Conservation (phyloP, 2,888 invertebrate species). For the Tinea pellionella region DNA sequence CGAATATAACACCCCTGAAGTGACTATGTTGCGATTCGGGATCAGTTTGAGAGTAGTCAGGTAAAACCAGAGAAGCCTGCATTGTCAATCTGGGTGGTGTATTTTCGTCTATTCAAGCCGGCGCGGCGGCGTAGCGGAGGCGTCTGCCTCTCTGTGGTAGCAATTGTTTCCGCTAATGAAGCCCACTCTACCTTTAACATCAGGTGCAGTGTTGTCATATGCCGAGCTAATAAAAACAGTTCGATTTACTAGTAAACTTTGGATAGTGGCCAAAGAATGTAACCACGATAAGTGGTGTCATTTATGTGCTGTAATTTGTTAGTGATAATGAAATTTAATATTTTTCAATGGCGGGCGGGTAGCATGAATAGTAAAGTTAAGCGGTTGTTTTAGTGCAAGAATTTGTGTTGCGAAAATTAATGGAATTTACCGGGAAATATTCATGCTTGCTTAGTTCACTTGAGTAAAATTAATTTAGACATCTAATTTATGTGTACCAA, state of each 20-base stretch:
- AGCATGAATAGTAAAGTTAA: background rate
- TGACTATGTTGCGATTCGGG: too few species aligned
- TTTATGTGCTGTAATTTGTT: background rate
- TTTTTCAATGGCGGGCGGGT: background rate
- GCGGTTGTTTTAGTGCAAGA: background rate
- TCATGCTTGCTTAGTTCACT: background rate
- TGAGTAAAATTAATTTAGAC: background rate
- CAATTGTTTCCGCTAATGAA: too few species aligned
- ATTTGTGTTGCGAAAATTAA: background rate
- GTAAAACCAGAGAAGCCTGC: too few species aligned
- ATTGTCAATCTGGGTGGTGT: too few species aligned
- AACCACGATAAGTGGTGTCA: background rate
- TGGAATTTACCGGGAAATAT: background rate
- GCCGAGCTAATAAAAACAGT: too few species aligned
- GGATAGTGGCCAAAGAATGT: conserved; percentile 2
- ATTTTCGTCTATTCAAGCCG: too few species aligned
- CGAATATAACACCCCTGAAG: too few species aligned
- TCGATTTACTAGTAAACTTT: background rate
- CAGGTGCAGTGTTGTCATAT: too few species aligned
- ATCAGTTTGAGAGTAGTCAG: too few species aligned
- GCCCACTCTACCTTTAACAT: too few species aligned
- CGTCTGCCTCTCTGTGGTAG: too few species aligned
- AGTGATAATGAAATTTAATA: background rate
- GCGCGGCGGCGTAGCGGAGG: too few species aligned
- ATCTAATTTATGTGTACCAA: background rate